Conservation (phyloP, 2,888 invertebrate species). For the Eurois occulta region DNA sequence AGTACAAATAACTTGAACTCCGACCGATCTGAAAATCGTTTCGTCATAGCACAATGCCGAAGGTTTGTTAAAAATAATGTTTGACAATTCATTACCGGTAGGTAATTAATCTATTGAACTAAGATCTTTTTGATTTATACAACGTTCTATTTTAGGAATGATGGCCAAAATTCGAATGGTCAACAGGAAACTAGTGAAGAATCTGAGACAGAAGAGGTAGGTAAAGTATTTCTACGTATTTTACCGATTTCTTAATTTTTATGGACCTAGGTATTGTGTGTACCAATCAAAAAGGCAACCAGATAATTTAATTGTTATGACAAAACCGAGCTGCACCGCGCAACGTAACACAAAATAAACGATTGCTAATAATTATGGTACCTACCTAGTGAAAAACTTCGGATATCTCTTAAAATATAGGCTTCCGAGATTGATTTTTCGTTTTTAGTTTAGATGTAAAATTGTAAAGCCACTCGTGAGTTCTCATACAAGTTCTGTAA, state of each 20-base stretch:
- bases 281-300: too few species aligned
- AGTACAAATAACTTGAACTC: constrained; percentile 54
- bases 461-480: neutral
- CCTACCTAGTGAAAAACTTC: neutral
- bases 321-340: neutral
- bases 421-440: neutral
- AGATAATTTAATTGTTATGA: neutral
- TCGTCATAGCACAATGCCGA: constrained; percentile 80
- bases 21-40: constrained; percentile 70
- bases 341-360: neutral
- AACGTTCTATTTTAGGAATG: constrained; percentile 67
- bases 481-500: neutral
- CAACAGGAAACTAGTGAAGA: constrained; percentile 80
- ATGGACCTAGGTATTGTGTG: neutral
- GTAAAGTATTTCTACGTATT: constrained; percentile 9
- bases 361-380: neutral
- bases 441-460: neutral
- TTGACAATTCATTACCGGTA: neutral
- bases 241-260: neutral
- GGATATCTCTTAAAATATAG: neutral
- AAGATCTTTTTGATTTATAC: neutral
- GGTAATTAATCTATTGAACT: too few species aligned
- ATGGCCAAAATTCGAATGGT: constrained; percentile 59
- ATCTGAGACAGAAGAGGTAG: constrained; percentile 80
- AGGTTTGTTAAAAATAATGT: constrained; percentile 70